Base-by-base conservation (phyloP, 2,113 vertebrate genomes). In the Laterallus jamaicensis region DNA sequence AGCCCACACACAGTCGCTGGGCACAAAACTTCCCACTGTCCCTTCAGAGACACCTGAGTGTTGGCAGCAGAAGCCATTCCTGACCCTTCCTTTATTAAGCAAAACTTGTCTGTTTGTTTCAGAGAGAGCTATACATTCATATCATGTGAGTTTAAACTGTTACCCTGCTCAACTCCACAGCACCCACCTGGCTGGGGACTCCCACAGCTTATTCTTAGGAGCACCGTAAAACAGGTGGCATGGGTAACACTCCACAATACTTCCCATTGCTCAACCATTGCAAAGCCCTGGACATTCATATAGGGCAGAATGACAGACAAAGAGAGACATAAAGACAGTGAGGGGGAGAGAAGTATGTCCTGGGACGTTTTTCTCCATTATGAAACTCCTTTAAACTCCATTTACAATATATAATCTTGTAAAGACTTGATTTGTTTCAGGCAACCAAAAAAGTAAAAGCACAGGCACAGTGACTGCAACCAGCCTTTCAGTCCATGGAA, bases 361-460 rank as follows among this genome's bases (percentile, higher is more conserved):
- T 82, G 62, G 39, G 77, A 12, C 44, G 69, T 78, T 64, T 55
- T 54, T 40, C 50, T 54, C 26, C 39, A 54, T 63, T 40, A 79
- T 40, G 58, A 79, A 74, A 93, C 75, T 70, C 29, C 60, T 83
- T 70, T 83, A 67, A 70, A n/a, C 20, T 88, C 40, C 35, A 25
- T 86, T 95, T 77, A 77, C 63, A 84, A 10, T 19, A 69, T 37
- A 90, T n/a, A 77, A 71, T 82, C 78, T 81, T 63, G 60, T 83
- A 55, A 88, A 94, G 80, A 86, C 44, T 44, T 73, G 47, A 50
- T 75, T 86, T 91, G 49, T 91, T 85, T 88, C 92, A 96, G 42
- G 49, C 64, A 95, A 75, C 44, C 49, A 86, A 95, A 94, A 95
- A 91, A 71, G 71, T 64, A 96, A 86, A 87, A 91, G 29, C 66